These are phyloP conservation scores for Pseudochaenichthys georgianus DNA, from an alignment of 2,797 vertebrate genomes.

Conservation along the genomic window DNA sequence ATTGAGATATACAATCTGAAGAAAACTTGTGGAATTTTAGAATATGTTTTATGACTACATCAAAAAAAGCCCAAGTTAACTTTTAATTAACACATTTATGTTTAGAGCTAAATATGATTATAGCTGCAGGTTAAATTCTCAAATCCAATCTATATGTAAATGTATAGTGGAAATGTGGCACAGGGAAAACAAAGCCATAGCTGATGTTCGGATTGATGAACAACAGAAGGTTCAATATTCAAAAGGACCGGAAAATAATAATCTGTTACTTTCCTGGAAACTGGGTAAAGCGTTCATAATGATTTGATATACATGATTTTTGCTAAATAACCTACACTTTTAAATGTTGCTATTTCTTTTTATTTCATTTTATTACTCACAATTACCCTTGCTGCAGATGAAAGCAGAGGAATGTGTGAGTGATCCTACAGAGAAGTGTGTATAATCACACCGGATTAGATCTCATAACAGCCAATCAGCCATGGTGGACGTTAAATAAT, in stretches of 20 bases:
- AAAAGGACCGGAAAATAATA: slow-evolving; percentile 63
- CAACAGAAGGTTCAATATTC: slow-evolving; percentile 59
- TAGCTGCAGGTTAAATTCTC: slow-evolving; percentile 85
- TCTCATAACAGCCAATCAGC: slow-evolving; percentile 75
- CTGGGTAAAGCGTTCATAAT: slow-evolving; percentile 33
- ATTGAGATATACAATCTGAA: not conserved
- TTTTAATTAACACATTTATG: slow-evolving; percentile 82
- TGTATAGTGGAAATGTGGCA: slow-evolving; percentile 79
- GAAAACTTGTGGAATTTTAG: not conserved
- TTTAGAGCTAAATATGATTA: slow-evolving; percentile 83
- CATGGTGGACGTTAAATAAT: slow-evolving; percentile 76
- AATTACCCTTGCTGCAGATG: slow-evolving; percentile 13
- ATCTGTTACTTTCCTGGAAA: slow-evolving; percentile 49
- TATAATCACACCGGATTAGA: slow-evolving; percentile 73
- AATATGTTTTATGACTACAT: slow-evolving; percentile 15
- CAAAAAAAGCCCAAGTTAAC: slow-evolving; percentile 61
- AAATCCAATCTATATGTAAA: slow-evolving; percentile 90
- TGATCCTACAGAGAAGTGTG: slow-evolving; percentile 34
- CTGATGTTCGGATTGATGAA: slow-evolving; percentile 83
- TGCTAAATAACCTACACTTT: not conserved
- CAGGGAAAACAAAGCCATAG: slow-evolving; percentile 79
- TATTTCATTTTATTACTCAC: not conserved
- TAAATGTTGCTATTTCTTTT: not conserved
- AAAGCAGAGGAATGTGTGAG: slow-evolving; percentile 30
- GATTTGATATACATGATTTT: slow-evolving; percentile 20